phyloP scores from a whole-genome alignment of 2,888 invertebrate species.

The Scaptomyza cyrtandrae region DNA sequence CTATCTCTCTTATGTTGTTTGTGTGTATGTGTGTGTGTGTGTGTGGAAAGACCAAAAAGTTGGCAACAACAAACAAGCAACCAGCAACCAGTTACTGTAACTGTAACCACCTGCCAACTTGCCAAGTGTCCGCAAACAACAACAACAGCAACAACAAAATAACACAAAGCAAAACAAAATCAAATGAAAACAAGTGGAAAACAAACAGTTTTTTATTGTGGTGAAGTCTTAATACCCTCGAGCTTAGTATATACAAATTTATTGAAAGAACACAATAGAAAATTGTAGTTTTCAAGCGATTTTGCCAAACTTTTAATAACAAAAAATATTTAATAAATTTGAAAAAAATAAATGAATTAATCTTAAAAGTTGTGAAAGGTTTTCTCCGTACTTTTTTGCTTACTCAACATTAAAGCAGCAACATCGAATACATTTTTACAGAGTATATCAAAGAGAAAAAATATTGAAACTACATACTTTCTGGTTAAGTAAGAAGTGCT shows the following conservation, averaged over 20 bases:
- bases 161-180: slow-evolving; percentile 41
- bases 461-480: neutral
- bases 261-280: no score
- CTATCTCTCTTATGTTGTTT: neutral
- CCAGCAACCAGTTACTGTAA: slow-evolving; percentile 16
- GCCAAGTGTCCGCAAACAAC: slow-evolving; percentile 79
- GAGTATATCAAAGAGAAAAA: neutral
- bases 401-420: neutral
- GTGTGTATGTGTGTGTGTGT: neutral
- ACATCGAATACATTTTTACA: neutral
- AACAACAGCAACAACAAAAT: neutral
- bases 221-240: slow-evolving; percentile 28
- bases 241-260: no score
- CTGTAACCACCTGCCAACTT: slow-evolving; percentile 67
- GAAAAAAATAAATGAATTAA: no score
- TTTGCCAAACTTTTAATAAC: no score
- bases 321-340: no score
- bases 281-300: no score
- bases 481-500: neutral
- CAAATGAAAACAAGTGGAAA: slow-evolving; percentile 38
- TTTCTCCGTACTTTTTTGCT: no score
- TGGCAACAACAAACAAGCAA: slow-evolving; percentile 4
- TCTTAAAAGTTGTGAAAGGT: no score
- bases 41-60: slow-evolving; percentile 20
- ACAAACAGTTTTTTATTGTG: neutral